A percentile compares a stretch with the other conserved stretches of the same genome.
These are phyloP conservation scores for Nanorana parkeri DNA, from an alignment of 2,113 vertebrate genomes.

Conservation along the genomic window DNA sequence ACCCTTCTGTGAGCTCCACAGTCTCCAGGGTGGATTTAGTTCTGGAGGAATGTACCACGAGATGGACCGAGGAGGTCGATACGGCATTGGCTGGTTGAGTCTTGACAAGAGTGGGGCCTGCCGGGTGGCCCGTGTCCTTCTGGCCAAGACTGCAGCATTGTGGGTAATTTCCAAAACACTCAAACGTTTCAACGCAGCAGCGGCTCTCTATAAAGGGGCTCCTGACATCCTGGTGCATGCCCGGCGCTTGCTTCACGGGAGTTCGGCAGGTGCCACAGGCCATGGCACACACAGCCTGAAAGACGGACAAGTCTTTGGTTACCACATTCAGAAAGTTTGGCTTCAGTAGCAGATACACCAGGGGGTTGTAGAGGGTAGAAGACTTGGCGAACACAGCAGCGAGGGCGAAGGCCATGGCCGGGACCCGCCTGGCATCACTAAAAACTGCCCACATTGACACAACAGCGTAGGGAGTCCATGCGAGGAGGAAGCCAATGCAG, in stretches of 20 bases:
- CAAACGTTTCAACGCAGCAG: conserved; percentile 35
- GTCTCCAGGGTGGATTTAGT: conserved; percentile 44
- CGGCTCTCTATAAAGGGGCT: neutral
- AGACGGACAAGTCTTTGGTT: conserved; percentile 57
- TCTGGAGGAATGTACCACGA: conserved; percentile 61
- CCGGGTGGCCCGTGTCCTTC: fast-evolving
- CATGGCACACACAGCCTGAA: conserved; percentile 55
- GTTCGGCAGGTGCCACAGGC: conserved; percentile 39
- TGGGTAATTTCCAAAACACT: conserved; percentile 54
- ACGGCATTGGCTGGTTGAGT: neutral
- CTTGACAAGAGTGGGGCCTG: fast-evolving
- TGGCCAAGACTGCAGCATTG: conserved; percentile 14
- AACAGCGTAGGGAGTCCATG: conserved; percentile 84
- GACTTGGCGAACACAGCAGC: conserved; percentile 82
- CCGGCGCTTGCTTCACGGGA: neutral
- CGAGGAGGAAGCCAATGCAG: conserved; percentile 81
- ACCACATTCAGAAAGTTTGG: conserved; percentile 80
- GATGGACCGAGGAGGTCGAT: conserved; percentile 41
- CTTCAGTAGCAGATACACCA: conserved; percentile 80
- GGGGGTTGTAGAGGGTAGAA: conserved; percentile 82
- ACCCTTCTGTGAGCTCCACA: neutral
- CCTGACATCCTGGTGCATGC: neutral
- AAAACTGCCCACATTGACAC: conserved; percentile 80
- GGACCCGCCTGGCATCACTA: conserved; percentile 68
- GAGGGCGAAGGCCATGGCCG: conserved; percentile 77